These are phyloP conservation scores for Morinoia aosen DNA, from an alignment of 2,888 invertebrate species.

Conservation along the genomic window DNA sequence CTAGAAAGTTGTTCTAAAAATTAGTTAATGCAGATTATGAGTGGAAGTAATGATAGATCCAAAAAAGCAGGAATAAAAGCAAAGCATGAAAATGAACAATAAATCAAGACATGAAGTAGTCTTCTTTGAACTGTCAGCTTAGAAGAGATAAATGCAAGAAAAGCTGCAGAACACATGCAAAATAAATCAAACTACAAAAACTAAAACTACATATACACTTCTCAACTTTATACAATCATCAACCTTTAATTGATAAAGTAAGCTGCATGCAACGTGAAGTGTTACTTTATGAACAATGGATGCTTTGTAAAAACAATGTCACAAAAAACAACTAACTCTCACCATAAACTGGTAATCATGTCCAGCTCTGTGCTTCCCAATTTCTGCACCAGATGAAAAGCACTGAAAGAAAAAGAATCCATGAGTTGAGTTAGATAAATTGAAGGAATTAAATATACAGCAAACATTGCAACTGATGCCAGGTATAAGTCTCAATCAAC, in stretches of 20 bases:
- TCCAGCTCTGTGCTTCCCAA: constrained; percentile 89
- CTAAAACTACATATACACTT: neutral
- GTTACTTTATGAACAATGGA: too few relatives aligned
- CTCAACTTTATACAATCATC: neutral
- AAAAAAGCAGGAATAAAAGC: neutral
- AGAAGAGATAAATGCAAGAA: neutral
- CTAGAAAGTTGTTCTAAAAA: neutral
- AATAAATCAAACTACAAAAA: neutral
- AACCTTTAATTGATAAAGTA: neutral
- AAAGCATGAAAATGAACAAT: neutral
- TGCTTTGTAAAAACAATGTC: neutral
- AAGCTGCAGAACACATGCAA: neutral
- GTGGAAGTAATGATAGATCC: neutral
- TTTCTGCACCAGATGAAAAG: constrained; percentile 93
- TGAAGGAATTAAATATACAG: too few relatives aligned
- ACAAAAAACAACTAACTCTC: constrained; percentile 32
- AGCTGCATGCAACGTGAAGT: neutral
- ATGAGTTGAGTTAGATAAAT: neutral
- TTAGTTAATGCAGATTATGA: neutral
- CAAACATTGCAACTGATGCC: too few relatives aligned
- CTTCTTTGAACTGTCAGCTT: neutral
- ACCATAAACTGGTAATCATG: constrained; percentile 92
- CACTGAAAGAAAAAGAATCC: constrained; percentile 79
- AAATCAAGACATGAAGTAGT: neutral
- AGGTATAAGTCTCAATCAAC: too few relatives aligned